Evolutionary conservation across 1,140 invertebrate genomes (phyloP).

Genomic region (Metopolophium dirhodum): DNA sequence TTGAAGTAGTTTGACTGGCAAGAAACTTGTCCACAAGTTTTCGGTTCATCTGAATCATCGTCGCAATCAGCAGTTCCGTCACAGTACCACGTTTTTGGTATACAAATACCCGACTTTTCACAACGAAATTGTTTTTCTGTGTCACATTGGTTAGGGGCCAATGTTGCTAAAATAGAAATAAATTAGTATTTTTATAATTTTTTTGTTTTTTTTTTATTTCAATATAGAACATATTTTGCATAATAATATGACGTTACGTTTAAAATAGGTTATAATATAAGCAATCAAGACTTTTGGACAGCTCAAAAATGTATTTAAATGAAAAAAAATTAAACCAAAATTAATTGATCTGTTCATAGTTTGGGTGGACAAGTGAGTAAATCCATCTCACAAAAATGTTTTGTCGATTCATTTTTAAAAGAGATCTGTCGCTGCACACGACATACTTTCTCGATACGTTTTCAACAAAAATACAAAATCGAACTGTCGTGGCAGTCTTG

Average conservation of each 20-base stretch:
- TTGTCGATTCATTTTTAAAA: background rate
- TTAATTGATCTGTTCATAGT: background rate
- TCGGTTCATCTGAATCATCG: constrained; percentile 89
- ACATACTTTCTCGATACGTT: background rate
- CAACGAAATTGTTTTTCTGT: constrained; percentile 90
- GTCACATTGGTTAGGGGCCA: constrained; percentile 85
- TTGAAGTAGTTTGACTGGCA: constrained; percentile 82
- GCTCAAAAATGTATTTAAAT: background rate
- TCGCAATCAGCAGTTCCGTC: constrained; percentile 93
- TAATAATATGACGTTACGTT: background rate
- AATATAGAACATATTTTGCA: background rate
- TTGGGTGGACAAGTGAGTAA: background rate
- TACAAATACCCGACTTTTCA: constrained; percentile 84
- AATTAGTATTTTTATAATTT: background rate
- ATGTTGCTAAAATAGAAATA: constrained; percentile 66
- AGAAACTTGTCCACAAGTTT: constrained; percentile 78
- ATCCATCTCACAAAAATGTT: background rate
- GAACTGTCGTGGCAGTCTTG: background rate
- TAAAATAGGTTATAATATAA: background rate
- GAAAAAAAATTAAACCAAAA: background rate
- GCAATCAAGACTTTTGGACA: background rate
- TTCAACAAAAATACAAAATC: background rate
- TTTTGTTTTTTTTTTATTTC: background rate
- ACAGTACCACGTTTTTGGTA: constrained; percentile 92
- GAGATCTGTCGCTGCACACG: background rate